Evolutionary conservation across 2,113 vertebrate species (phyloP), one percentile per base, ranked within the genome.

Genomic region (Saguinus midas): DNA sequence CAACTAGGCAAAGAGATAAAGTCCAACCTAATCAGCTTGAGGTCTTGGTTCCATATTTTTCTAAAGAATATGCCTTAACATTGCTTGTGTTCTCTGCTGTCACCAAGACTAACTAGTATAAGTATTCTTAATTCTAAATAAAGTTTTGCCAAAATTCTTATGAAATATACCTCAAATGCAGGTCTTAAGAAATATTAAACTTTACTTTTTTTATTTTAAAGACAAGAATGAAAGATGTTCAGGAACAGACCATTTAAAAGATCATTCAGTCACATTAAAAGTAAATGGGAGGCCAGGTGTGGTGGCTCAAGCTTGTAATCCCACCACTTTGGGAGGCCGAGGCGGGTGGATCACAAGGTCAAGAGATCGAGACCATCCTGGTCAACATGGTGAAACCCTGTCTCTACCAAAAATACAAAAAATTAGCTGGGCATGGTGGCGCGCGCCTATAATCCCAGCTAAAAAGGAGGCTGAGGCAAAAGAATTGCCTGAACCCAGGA

Each of bases 81-180:
- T 32, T 35, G 48, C 68, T 61, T 94, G 75, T 43, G 18, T 40
- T 55, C 48, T 94, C 64, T 81, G 80, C 37, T 76, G 8, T 23
- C 84, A 84, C 25, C 12, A 32, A 16, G 32, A 52, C 18, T 48
- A 93, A 66, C 18, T 70, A 82, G 37, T 50, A 81, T n/a, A n/a
- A 90, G 68, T 82, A 73, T 32, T 64, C 76, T 95, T 83, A 89
- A 81, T 90, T 95, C 73, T 90, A 90, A 78, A 82, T 35, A 84
- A 58, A 93, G n/a, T 55, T 85, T 73, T 58, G 35, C n/a, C n/a
- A 84, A 93, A 88, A 78, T 91, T 85, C 50, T 86, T 88, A 82
- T 8, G 27, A 92, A 95, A 81, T 58, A 80, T 32, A 91, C 8
- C n/a, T 61, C 80, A 80, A 72, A 86, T 66, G 35, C 40, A 91